Base-by-base conservation (phyloP, 2,888 invertebrate species). In the Chouioia cunea region DNA sequence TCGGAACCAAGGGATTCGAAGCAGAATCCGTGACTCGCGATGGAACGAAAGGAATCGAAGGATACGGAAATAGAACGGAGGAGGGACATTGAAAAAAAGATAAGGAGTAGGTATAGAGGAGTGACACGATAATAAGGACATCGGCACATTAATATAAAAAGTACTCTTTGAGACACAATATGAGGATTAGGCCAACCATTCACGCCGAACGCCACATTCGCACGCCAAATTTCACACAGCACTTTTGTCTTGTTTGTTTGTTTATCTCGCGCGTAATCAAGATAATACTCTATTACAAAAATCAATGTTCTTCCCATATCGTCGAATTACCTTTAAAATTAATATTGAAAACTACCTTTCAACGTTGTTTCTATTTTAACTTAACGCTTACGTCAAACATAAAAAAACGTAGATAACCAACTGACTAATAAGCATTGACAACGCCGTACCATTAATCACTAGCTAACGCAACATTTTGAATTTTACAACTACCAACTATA, bases 101-200 rank as follows among this genome's bases (percentile, higher is more conserved):
- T 52, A 52, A 22, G 15, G 15, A 16, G 14, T 48, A 47, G 50
- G 43, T 59, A 44, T 50, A 50, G 50, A 59, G 66, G 60, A 70
- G 60, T 62, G 71, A 71, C 66, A 74, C 63, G 69, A 74, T 76
- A 76, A 69, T 76, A 76, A 77, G 77, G 76, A 72, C 76, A 79
- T 81, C 79, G 81, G 81, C 82, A 84, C 83, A 82, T 82, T 80
- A 81, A 83, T 84, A 85, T 85, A 83, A 85, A 85, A 85, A 84
- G 83, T 85, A 84, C 79, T 84, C 79, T 82, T 79, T 77, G 77
- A 83, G 82, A 84, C 80, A 84, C 78, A 82, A 80, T 79, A 80
- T 79, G 77, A 83, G 82, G 79, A 79, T 82, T 83, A 83, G 83
- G 83, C 82, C 83, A 79, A 76, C 79, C 63, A 16, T 44, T n/a